phyloP scores from a whole-genome alignment of 2,888 invertebrate species.

The Thecophora atra region DNA sequence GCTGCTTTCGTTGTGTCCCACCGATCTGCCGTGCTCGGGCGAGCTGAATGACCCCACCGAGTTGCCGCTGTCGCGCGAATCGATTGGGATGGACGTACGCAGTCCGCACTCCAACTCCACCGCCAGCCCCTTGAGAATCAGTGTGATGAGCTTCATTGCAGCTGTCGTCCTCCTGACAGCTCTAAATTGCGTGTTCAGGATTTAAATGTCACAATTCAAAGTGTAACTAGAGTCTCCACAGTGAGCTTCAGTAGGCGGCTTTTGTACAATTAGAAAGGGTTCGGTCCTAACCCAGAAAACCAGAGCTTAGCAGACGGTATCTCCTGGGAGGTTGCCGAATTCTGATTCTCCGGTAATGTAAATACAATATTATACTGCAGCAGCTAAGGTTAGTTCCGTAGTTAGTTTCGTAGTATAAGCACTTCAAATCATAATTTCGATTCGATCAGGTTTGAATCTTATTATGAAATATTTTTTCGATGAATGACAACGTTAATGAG shows the following conservation, averaged over 20 bases:
- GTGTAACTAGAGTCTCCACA: too few species aligned
- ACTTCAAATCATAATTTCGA: too few species aligned
- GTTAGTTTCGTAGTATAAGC: background rate
- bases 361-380: slow-evolving; percentile 1
- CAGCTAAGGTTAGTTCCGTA: slow-evolving; percentile 20
- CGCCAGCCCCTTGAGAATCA: background rate
- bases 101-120: slow-evolving; percentile 47
- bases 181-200: background rate
- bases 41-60: slow-evolving; percentile 73
- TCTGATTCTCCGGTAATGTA: background rate
- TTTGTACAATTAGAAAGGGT: background rate
- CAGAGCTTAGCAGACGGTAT: too few species aligned
- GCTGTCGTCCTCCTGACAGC: background rate
- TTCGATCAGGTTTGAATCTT: too few species aligned
- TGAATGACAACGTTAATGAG: too few species aligned
- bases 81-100: slow-evolving; percentile 62
- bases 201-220: background rate
- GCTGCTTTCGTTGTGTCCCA: slow-evolving; percentile 70
- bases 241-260: too few species aligned
- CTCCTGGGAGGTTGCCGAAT: background rate
- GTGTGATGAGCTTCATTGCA: slow-evolving; percentile 45
- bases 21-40: slow-evolving; percentile 71
- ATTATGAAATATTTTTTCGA: too few species aligned
- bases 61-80: slow-evolving; percentile 70
- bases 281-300: too few species aligned